phyloP scores from a whole-genome alignment of 1,140 invertebrate species.

The Cataglyphis hispanica region DNA sequence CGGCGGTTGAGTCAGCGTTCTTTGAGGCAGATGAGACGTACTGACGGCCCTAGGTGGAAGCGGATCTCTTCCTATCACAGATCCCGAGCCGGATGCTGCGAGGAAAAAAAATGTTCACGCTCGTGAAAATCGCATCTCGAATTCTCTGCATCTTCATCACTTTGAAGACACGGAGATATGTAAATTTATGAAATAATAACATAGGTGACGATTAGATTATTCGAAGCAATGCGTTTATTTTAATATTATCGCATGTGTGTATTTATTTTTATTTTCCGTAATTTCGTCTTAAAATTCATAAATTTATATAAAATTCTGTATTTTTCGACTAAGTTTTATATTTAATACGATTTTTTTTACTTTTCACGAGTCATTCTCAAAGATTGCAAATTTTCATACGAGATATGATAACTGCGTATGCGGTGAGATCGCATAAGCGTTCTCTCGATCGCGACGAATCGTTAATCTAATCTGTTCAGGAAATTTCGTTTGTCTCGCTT shows the following conservation, averaged over 20 bases:
- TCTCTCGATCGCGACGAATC: conserved; percentile 7
- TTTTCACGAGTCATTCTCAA: background rate
- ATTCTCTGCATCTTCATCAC: too few species aligned
- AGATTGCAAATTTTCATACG: background rate
- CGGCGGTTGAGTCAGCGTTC: conserved; percentile 76
- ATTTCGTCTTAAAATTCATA: too few species aligned
- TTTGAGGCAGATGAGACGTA: conserved; percentile 85
- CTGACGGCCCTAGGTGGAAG: conserved; percentile 85
- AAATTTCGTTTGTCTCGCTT: conserved; percentile 30
- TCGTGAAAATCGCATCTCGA: background rate
- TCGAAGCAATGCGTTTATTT: too few species aligned
- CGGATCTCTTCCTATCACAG: conserved; percentile 87
- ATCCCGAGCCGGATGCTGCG: conserved; percentile 88
- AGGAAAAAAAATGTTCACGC: conserved; percentile 65
- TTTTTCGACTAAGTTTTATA: too few species aligned
- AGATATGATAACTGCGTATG: conserved; percentile 31
- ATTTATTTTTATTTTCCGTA: too few species aligned
- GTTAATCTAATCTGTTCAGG: background rate
- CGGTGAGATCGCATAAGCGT: conserved; percentile 4
- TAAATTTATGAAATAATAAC: too few species aligned
- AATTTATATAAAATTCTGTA: too few species aligned
- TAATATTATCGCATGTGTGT: too few species aligned
- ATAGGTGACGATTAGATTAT: too few species aligned
- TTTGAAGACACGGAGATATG: too few species aligned
- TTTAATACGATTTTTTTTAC: background rate